A percentile compares a stretch with the other conserved stretches of the same genome.
phyloP scores from a whole-genome alignment of 2,888 invertebrate genomes.

The Lepidochrysops patricia region DNA sequence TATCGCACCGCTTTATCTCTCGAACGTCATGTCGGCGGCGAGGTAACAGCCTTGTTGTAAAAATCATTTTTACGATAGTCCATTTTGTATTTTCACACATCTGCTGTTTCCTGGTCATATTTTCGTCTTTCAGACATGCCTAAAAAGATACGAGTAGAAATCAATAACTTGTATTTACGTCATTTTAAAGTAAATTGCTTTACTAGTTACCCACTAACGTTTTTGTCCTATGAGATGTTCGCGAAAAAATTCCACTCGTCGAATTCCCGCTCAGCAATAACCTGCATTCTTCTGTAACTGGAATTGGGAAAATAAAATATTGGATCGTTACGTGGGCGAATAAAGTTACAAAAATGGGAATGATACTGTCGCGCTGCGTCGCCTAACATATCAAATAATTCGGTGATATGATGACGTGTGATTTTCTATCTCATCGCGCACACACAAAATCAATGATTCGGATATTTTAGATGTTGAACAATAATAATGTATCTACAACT shows the following conservation, averaged over 20 bases:
- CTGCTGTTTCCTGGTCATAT: background rate
- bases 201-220: too few relatives aligned
- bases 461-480: background rate
- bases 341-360: background rate
- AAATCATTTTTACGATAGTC: background rate
- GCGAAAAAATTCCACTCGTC: too few relatives aligned
- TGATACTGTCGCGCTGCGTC: constrained; percentile 1
- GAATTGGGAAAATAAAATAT: background rate
- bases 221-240: too few relatives aligned
- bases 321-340: background rate
- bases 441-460: constrained; percentile 1
- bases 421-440: constrained; percentile 8
- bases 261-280: too few relatives aligned
- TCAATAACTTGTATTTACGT: too few relatives aligned
- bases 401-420: constrained; percentile 6
- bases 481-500: background rate
- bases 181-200: too few relatives aligned
- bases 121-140: background rate
- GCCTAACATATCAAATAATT: constrained; percentile 5
- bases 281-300: background rate
- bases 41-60: background rate
- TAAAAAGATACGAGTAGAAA: too few relatives aligned
- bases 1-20: background rate
- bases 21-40: background rate
- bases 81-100: constrained; percentile 1